Evolutionary conservation across 2,113 vertebrate genomes (phyloP).

Genomic region (Himantopus leucocephalus): DNA sequence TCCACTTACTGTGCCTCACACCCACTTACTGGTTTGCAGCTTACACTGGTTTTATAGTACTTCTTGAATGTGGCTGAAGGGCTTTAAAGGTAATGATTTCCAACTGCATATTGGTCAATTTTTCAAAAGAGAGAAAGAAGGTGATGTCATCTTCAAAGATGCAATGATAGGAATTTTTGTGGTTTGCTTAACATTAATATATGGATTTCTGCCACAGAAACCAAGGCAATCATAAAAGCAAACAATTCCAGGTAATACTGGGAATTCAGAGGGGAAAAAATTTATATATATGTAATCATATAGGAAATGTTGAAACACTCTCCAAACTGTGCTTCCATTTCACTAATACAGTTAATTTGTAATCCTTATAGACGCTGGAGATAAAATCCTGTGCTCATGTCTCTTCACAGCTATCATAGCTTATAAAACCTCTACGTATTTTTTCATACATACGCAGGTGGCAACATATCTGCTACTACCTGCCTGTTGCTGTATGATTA

Average conservation of each 20-base stretch:
- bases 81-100: not conserved
- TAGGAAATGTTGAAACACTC: not conserved
- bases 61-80: not conserved
- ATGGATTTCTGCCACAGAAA: not conserved
- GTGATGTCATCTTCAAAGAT: not conserved
- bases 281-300: not conserved
- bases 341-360: not conserved
- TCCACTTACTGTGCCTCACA: not conserved
- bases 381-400: not conserved
- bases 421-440: not conserved
- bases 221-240: not conserved
- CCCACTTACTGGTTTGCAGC: not conserved
- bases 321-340: not conserved
- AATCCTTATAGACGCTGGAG: not conserved
- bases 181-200: not conserved
- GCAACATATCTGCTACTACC: not conserved
- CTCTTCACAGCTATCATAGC: not conserved
- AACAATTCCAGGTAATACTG: not conserved
- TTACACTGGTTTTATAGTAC: not conserved
- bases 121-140: not conserved
- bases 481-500: not conserved
- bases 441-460: accelerated
- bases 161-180: not conserved
- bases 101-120: not conserved
- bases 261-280: not conserved